phyloP scores from a whole-genome alignment of 1,140 invertebrate species.

The Diorhabda sublineata region DNA sequence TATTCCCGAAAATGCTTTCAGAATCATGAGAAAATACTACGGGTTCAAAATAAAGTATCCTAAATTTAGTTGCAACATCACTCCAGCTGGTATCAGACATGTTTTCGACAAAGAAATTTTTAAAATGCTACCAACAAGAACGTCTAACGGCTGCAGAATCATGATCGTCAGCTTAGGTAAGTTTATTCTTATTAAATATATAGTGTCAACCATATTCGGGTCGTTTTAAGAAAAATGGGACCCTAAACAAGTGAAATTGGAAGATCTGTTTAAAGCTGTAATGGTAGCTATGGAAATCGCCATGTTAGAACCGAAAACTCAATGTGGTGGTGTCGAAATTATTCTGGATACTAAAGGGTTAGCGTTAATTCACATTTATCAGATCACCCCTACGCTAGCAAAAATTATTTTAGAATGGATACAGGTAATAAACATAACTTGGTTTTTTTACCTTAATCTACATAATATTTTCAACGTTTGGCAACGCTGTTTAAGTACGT shows the following conservation, averaged over 20 bases:
- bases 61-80: constrained; percentile 50
- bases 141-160: constrained; percentile 53
- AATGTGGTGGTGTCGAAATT: constrained; percentile 59
- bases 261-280: constrained; percentile 57
- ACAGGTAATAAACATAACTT: constrained; percentile 49
- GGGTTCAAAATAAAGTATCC: constrained; percentile 55
- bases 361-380: constrained; percentile 60
- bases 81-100: constrained; percentile 49
- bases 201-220: no score
- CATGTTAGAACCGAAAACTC: constrained; percentile 58
- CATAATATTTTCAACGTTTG: no score
- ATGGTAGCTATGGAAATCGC: constrained; percentile 58
- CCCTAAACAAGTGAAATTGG: constrained; percentile 53
- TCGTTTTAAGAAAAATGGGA: constrained; percentile 59
- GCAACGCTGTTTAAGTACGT: no score
- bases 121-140: constrained; percentile 55
- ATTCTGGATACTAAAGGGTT: constrained; percentile 68
- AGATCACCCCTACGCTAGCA: constrained; percentile 66
- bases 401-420: constrained; percentile 61
- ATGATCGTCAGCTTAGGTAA: constrained; percentile 47
- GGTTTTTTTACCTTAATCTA: background rate
- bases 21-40: constrained; percentile 60
- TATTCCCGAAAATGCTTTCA: constrained; percentile 70
- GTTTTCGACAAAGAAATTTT: constrained; percentile 53
- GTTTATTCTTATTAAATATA: background rate